Percentiles rank a stretch among this genome's conserved stretches.
Conservation (phyloP, 2,888 invertebrate species). For the Meandrusa payeni region DNA sequence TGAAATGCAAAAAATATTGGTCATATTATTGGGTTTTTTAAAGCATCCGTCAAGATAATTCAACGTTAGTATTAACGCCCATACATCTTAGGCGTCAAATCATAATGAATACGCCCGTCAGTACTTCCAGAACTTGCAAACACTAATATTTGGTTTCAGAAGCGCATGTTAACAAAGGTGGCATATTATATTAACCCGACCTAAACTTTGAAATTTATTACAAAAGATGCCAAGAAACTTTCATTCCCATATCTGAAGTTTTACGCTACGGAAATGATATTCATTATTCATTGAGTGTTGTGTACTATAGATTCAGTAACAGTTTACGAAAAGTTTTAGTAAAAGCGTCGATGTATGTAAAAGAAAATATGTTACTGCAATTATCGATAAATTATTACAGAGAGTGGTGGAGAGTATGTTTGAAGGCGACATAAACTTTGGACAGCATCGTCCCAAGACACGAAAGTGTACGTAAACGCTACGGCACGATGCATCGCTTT, state of each 20-base stretch:
- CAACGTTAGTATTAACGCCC: conserved; percentile 2
- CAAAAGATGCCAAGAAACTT: conserved; percentile 44
- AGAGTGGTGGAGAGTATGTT: not conserved
- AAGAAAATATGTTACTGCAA: not conserved
- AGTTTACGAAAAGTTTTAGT: not conserved
- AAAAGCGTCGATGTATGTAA: conserved; percentile 5
- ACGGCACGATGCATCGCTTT: conserved; percentile 39
- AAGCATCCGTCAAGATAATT: not conserved
- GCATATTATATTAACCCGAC: conserved; percentile 63
- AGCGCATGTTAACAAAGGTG: conserved; percentile 59
- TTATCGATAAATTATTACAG: no score
- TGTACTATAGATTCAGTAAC: not conserved
- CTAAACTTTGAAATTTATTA: conserved; percentile 62
- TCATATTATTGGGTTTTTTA: no score
- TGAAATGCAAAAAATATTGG: no score
- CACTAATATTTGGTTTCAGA: conserved; percentile 62
- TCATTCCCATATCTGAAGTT: not conserved
- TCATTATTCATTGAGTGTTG: conserved; percentile 1
- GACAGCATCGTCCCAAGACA: conserved; percentile 50
- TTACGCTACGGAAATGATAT: not conserved
- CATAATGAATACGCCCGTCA: conserved; percentile 44
- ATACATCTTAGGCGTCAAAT: conserved; percentile 31
- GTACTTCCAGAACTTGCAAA: conserved; percentile 44
- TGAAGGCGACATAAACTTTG: conserved; percentile 40
- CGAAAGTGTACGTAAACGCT: conserved; percentile 44